Evolutionary conservation across 1,140 invertebrate species (phyloP).

Genomic region (Dreissena rostriformis): DNA sequence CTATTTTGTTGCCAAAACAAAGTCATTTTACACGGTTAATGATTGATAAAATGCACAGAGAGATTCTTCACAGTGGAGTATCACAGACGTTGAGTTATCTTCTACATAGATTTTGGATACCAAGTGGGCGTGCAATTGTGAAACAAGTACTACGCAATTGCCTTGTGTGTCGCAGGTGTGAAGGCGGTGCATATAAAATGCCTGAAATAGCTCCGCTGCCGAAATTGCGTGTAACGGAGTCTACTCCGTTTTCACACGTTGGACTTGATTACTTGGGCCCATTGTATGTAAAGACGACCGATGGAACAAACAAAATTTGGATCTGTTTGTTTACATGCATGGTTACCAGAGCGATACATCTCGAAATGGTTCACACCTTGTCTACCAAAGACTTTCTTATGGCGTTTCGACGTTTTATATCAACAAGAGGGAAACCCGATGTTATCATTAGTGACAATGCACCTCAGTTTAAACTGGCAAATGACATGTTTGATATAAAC

Average conservation of each 20-base stretch:
- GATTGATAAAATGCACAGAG: not conserved
- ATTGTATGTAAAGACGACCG: not conserved
- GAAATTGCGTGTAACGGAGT: not conserved
- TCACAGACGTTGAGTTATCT: slow-evolving; percentile 29
- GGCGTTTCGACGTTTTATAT: slow-evolving; percentile 1
- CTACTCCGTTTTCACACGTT: not conserved
- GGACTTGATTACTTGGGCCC: slow-evolving; percentile 29
- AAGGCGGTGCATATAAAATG: slow-evolving; percentile 22
- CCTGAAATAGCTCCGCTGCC: slow-evolving; percentile 17
- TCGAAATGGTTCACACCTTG: not conserved
- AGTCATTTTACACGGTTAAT: slow-evolving; percentile 6
- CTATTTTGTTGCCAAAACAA: slow-evolving; percentile 21
- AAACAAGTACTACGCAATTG: slow-evolving; percentile 17
- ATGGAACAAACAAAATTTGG: slow-evolving; percentile 5
- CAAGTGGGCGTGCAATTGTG: slow-evolving; percentile 12
- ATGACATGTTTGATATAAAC: too few relatives aligned
- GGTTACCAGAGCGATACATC: slow-evolving; percentile 2
- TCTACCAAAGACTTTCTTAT: not conserved
- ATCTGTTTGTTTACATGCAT: slow-evolving; percentile 6
- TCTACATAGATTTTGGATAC: slow-evolving; percentile 34
- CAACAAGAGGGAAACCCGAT: not conserved
- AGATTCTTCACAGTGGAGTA: slow-evolving; percentile 20
- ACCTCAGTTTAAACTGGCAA: slow-evolving; percentile 11
- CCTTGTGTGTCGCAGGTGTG: not conserved
- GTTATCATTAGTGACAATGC: not conserved